Evolutionary conservation across 2,888 invertebrate genomes (phyloP).

Genomic region (Cepaea hortensis): DNA sequence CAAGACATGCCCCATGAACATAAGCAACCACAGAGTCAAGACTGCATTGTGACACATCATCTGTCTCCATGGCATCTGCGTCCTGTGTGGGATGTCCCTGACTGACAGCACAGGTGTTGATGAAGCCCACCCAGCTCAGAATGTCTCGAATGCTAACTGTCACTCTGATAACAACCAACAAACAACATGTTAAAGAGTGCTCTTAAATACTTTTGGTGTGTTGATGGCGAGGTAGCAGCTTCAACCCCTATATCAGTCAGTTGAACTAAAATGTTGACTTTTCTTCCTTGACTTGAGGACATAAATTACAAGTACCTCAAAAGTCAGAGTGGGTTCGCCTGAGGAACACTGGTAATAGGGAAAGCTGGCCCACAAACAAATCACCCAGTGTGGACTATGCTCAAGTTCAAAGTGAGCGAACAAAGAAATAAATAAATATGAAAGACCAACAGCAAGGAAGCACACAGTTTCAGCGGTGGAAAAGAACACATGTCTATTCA

Average conservation of each 20-base stretch:
- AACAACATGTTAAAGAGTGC: neutral
- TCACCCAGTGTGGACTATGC: too few species aligned
- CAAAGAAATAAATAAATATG: neutral
- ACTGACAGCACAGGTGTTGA: constrained; percentile 81
- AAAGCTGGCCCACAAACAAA: too few species aligned
- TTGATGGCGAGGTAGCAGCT: too few species aligned
- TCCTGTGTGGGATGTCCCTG: constrained; percentile 49
- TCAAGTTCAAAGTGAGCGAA: too few species aligned
- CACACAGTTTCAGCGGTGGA: too few species aligned
- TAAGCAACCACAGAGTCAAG: constrained; percentile 80
- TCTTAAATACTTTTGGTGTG: neutral
- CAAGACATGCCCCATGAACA: constrained; percentile 92
- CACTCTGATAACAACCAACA: constrained; percentile 78
- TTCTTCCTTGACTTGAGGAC: too few species aligned
- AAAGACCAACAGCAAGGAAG: neutral
- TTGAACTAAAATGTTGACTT: too few species aligned
- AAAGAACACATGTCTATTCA: too few species aligned
- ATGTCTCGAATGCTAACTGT: constrained; percentile 93
- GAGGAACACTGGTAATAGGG: too few species aligned
- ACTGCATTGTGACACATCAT: constrained; percentile 14
- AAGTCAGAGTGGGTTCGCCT: too few species aligned
- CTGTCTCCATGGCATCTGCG: constrained; percentile 57
- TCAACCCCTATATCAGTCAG: too few species aligned
- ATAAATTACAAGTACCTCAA: too few species aligned
- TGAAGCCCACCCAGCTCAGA: constrained; percentile 92